Conservation (phyloP, 2,888 invertebrate genomes). For the Rhagonycha lutea region DNA sequence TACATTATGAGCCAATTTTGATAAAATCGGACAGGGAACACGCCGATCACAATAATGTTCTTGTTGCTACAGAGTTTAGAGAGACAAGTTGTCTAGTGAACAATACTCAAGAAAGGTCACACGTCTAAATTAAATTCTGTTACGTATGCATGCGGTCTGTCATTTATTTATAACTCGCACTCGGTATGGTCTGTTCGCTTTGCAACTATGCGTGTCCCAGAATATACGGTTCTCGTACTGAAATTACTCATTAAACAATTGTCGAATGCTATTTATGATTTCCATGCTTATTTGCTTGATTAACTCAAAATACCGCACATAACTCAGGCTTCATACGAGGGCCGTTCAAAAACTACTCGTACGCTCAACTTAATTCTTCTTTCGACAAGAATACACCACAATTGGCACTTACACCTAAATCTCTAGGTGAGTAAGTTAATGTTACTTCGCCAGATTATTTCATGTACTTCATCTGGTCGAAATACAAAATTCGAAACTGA, state of each 20-base stretch:
- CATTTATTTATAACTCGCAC: slow-evolving; percentile 26
- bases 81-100: slow-evolving; percentile 44
- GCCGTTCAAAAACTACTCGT: not conserved
- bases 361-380: not conserved
- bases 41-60: slow-evolving; percentile 10
- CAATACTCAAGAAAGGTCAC: slow-evolving; percentile 48
- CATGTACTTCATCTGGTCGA: too few relatives aligned
- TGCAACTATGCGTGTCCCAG: slow-evolving; percentile 23
- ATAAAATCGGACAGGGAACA: slow-evolving; percentile 8
- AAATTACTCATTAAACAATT: not conserved
- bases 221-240: slow-evolving; percentile 6
- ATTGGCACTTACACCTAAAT: too few relatives aligned
- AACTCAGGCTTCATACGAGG: not conserved
- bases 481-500: too few relatives aligned
- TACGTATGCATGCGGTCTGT: slow-evolving; percentile 21
- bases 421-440: too few relatives aligned
- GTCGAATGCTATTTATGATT: slow-evolving; percentile 6
- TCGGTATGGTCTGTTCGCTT: slow-evolving; percentile 23
- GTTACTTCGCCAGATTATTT: too few relatives aligned
- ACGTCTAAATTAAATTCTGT: slow-evolving; percentile 41
- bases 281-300: slow-evolving; percentile 5
- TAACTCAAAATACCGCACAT: not conserved
- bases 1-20: slow-evolving; percentile 9
- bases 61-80: slow-evolving; percentile 14
- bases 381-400: too few relatives aligned